Base-by-base conservation (phyloP, 1,140 invertebrate species). In the Drosophila serrata region DNA sequence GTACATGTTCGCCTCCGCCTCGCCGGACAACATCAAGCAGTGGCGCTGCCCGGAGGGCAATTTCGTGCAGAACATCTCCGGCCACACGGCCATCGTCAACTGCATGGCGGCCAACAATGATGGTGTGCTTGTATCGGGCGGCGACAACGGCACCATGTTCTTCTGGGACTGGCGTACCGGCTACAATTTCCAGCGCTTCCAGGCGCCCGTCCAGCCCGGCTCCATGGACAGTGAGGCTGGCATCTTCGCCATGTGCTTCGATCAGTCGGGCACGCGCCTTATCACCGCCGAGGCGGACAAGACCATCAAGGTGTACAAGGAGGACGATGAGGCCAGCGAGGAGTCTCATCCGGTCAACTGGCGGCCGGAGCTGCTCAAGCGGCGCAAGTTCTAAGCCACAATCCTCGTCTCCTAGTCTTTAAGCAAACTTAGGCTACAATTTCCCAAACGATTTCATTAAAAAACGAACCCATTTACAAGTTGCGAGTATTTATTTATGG, bases 81-180 rank as follows among this genome's bases (percentile, higher is more conserved):
- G 99, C 0, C 99, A 99, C 91, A 99, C 99, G 93, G 97, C 98
- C 0, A 99, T 99, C 70, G 96, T 99, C 1, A 99, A 99, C 93
- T 98, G 98, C 82, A 94, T 99, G 90, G 98, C 97, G 9, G 95
- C 98, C 0, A 99, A 99, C 94, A 94, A 95, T 5, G 98, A 99
- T 82, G 98, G 98, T 0, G 99, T 99, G 27, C 93, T 99, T 5
- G 98, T 99, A 5, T 99, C 98, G 31, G 99, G 98, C 51, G 99
- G 98, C 57, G 99, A 99, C 92, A 99, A 99, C 93, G 99, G 99
- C n/a, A 98, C 98, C 9, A 95, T 99, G 94, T 96, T 97, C 92
- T 97, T 99, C 82, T 99, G 99, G 99, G 99, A 99, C 93, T 99
- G 99, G 99, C 95, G 97, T 82, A 99, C 98, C 15, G 99, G 99